These are phyloP conservation scores for Palythoa heliodiscus DNA, from an alignment of 92 coral and sea anemone genomes.

Conservation along the genomic window DNA sequence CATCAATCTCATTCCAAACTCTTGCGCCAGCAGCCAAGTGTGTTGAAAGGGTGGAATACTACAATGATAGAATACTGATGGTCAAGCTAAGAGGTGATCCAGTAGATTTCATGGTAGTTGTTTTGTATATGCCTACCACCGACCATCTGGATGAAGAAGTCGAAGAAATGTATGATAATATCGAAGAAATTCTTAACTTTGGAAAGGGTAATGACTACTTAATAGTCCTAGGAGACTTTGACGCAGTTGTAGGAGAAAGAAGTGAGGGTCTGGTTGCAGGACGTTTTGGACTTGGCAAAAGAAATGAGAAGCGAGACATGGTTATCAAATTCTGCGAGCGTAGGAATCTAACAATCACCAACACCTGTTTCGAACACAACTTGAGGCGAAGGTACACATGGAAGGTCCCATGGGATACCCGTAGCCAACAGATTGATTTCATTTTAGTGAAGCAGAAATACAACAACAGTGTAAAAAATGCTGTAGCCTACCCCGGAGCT, in stretches of 20 bases:
- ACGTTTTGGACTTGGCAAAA: not conserved
- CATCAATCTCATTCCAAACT: no score
- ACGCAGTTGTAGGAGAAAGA: not conserved
- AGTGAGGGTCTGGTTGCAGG: not conserved
- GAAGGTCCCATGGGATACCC: slow-evolving; percentile 26
- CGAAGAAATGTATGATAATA: slow-evolving; percentile 34
- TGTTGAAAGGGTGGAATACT: slow-evolving; percentile 11
- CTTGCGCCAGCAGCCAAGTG: slow-evolving; percentile 33
- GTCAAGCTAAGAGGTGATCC: slow-evolving; percentile 38
- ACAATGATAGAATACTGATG: slow-evolving; percentile 44
- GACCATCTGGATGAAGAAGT: slow-evolving; percentile 46
- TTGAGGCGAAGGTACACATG: slow-evolving; percentile 34
- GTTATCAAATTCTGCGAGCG: slow-evolving; percentile 18
- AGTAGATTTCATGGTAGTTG: slow-evolving; percentile 18
- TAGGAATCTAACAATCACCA: not conserved
- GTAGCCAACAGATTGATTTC: slow-evolving; percentile 41
- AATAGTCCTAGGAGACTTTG: slow-evolving; percentile 39
- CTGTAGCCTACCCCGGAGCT: slow-evolving; percentile 7
- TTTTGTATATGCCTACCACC: slow-evolving; percentile 35
- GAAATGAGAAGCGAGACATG: slow-evolving; percentile 39
- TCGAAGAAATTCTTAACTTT: slow-evolving; percentile 19
- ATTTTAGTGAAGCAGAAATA: slow-evolving; percentile 37
- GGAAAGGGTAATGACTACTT: slow-evolving; percentile 36
- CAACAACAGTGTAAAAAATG: slow-evolving; percentile 11
- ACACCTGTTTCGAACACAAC: slow-evolving; percentile 33